Base-by-base conservation (phyloP, 2,113 vertebrate genomes). In the Nyctibius bracteatus region DNA sequence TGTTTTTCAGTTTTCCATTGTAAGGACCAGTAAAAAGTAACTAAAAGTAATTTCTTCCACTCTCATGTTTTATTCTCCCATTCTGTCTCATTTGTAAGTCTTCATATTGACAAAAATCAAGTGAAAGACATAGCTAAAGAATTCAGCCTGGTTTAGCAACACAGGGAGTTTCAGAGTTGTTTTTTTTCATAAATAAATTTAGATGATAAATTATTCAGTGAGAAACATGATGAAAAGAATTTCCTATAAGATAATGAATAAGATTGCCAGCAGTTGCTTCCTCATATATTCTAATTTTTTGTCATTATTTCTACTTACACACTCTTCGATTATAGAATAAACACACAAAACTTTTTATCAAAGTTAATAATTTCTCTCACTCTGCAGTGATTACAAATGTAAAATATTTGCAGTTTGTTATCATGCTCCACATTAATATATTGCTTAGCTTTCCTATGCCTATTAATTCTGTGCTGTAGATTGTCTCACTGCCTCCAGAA, bases 301-400 rank as follows among this genome's bases (percentile, higher is more conserved):
- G 16, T 54, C 20, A 90, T 95, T 79, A 65, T 78, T 95, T 89
- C n/a, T 66, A 70, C 44, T 70, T 80, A 73, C 68, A 73, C 12
- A 21, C 5, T 82, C 31, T 86, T 94, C 8, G 4, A 37, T 63
- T 88, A 74, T 61, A 86, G 58, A 75, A 77, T 49, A 37, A 12
- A 55, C 27, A 44, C 27, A 44, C 7, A 33, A 4, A 39, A 3
- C 39, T 6, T 88, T 94, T 79, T 68, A 92, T 85, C 84, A 91
- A 88, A 90, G 67, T 77, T 84, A 94, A 81, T 88, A 91, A 78
- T 87, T 96, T 75, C 12, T 90, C 81, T 94, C 51, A 65, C 19
- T 94, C 49, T 55, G 31, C 10, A 65, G 12, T 90, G 44, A 84
- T 90, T 91, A 70, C 14, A 87, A 62, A 86, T 70, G 35, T 70